Evolutionary conservation across 2,888 invertebrate genomes (phyloP).

Genomic region (Conchocele bisecta): DNA sequence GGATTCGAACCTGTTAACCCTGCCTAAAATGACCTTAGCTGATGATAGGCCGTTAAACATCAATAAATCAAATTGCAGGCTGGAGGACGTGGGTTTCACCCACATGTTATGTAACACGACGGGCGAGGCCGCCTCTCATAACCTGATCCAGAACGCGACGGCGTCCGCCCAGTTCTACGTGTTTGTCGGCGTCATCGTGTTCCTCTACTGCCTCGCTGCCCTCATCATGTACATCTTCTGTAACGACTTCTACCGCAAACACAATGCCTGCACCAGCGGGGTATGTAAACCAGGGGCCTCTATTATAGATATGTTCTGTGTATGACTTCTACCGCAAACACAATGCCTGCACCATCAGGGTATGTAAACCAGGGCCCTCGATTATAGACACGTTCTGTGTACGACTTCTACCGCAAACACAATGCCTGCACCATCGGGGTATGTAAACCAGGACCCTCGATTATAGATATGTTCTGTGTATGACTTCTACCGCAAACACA

Average conservation of each 20-base stretch:
- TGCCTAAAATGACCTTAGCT: no score
- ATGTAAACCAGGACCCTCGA: constrained; percentile 82
- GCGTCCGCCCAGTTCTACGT: constrained; percentile 87
- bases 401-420: constrained; percentile 80
- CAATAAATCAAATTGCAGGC: constrained; percentile 42
- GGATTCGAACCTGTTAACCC: neutral
- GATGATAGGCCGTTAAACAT: no score
- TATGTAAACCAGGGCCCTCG: no score
- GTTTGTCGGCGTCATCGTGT: constrained; percentile 88
- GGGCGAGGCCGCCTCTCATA: neutral
- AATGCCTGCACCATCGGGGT: constrained; percentile 84
- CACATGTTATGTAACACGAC: constrained; percentile 37
- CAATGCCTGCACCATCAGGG: no score
- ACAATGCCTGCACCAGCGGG: constrained; percentile 83
- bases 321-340: no score
- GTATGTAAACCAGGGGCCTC: no score
- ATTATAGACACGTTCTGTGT: constrained; percentile 84
- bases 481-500: constrained; percentile 80
- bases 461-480: constrained; percentile 84
- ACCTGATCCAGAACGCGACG: constrained; percentile 61
- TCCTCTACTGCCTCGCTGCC: constrained; percentile 85
- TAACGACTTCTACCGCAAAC: constrained; percentile 80
- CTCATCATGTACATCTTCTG: constrained; percentile 84
- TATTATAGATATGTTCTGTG: no score
- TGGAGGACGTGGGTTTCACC: constrained; percentile 57